Percentiles rank a stretch among this genome's conserved stretches.
Conservation (phyloP, 2,113 vertebrate genomes). For the Chrysochloris asiatica region DNA sequence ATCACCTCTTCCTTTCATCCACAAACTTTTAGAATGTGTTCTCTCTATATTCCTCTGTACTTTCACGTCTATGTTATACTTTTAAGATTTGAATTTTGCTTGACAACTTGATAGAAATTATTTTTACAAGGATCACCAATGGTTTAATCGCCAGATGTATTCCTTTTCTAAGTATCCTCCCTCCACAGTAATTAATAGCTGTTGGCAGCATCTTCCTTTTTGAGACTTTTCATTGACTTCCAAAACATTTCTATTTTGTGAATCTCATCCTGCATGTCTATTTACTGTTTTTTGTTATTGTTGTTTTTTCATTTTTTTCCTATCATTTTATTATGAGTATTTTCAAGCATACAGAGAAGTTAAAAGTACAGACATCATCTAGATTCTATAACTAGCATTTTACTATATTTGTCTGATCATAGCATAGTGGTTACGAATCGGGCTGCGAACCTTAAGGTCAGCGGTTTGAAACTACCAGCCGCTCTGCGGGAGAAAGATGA, state of each 20-base stretch:
- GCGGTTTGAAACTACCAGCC: too few relatives aligned
- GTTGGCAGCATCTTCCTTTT: neutral
- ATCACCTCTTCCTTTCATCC: neutral
- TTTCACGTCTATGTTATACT: neutral
- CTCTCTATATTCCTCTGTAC: neutral
- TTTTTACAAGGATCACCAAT: neutral
- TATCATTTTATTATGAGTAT: neutral
- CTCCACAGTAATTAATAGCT: neutral
- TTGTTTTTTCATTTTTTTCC: neutral
- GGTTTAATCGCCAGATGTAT: neutral
- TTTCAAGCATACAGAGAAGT: constrained; percentile 23
- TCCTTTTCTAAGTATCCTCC: neutral
- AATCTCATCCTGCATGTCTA: neutral
- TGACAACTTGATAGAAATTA: neutral
- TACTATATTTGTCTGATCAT: neutral
- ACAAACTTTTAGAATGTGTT: neutral
- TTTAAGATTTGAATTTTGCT: neutral
- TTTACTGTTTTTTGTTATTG: neutral
- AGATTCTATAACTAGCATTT: neutral
- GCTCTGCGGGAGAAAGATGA: too few relatives aligned
- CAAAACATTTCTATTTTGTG: neutral
- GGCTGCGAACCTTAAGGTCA: too few relatives aligned
- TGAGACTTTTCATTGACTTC: neutral
- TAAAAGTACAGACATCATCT: neutral
- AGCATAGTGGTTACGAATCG: too few relatives aligned